Base-by-base conservation (phyloP, 2,888 invertebrate genomes). In the Orthosia gothica region DNA sequence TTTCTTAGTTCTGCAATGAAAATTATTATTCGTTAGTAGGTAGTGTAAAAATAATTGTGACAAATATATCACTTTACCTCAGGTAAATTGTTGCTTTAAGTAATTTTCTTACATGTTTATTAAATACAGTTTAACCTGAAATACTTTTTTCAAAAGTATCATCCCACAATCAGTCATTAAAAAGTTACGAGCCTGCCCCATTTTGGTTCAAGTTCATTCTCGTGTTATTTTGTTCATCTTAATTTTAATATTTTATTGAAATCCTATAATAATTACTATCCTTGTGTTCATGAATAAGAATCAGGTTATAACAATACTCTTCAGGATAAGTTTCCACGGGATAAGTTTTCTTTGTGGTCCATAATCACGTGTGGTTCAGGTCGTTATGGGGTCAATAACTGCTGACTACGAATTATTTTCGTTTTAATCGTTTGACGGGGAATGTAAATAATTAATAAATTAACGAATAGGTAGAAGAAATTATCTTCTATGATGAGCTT, bases 1-100 rank as follows among this genome's bases (percentile, higher is more conserved):
- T 88, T 78, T 79, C 89, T 89, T 86, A 89, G 78, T 89, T 92
- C 94, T 95, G 96, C 94, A 93, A 96, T 96, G 96, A 96, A 95
- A 95, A 93, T 94, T 94, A 92, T 94, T 94, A 95, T 94, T 95
- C 95, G 93, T 93, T 95, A 92, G 92, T 94, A 95, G 92, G 92
- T 94, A 95, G 95, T 96, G 94, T 96, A 96, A 96, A 96, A 96
- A 96, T 96, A 96, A 95, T 96, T 96, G 95, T 96, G 96, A 95
- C 94, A 94, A 96, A 93, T 94, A 94, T 93, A 94, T 90, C 92
- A 90, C 92, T 91, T 89, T 92, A 91, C 86, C 91, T 92, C 95
- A 96, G 96, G 96, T 96, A 96, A 95, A 91, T 89, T 89, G 87
- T 91, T 92, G 90, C 94, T 94, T 92, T 89, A 81, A 84, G 70